Evolutionary conservation across 1,140 invertebrate genomes (phyloP), one percentile per base, ranked within the genome.

Genomic region (Drosophila funebris): DNA sequence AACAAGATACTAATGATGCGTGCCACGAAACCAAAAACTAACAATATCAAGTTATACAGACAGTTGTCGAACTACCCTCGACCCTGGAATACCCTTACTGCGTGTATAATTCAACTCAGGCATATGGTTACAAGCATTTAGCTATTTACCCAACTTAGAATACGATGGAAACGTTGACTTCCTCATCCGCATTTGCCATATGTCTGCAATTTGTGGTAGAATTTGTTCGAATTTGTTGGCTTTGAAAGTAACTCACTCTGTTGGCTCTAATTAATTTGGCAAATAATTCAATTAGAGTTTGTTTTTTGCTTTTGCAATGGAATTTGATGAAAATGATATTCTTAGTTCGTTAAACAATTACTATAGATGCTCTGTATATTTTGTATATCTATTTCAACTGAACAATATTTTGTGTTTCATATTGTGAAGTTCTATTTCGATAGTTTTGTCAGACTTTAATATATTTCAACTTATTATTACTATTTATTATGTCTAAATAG

Each of bases 1-100:
- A 85, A 66, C 82, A 68, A 77, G 74, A 57, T 74, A 66, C 82
- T 85, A 87, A 87, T 85, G 82, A 87, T 73, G 78, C 66, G 74
- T 66, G 63, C 52, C 33, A 37, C 8, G 9, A 61, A 61, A 20
- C 33, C 9, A 20, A 20, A 37, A 64, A 48, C 13, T 52, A 50
- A 50, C 48, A 33, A 31, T 50, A 50, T 16, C 43, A 46, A 24
- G 22, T 46, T 46, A 46, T 27, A 13, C 13, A 24, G 44, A 46
- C 44, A 44, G 41, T 20, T 46, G 43, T n/a, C 43, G 7, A 37
- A 22, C 43, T 46, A 20, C n/a, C 43, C 3, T 37, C 63, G 41
- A 67, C 22, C 6, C n/a, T 14, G 5, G 2, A 18, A 67, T 48
- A 24, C 63, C 53, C 63, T 58, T 20, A 58, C 20, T 29, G 5